Conservation (phyloP, 2,888 invertebrate genomes). For the Aplocera efformata region DNA sequence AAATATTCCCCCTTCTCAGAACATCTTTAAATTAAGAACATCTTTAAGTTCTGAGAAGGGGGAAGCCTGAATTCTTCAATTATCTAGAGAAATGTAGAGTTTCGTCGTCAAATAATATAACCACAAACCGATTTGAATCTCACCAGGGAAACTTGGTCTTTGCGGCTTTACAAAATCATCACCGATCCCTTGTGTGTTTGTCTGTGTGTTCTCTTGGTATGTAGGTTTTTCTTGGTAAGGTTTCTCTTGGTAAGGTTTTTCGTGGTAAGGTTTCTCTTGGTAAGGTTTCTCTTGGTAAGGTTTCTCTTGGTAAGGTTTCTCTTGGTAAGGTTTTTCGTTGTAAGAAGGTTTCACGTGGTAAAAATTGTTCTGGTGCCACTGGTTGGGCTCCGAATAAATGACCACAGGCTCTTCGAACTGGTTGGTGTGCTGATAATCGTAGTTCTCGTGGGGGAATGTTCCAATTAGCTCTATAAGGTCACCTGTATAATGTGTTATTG, state of each 20-base stretch:
- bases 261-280: slow-evolving; percentile 34
- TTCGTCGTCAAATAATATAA: slow-evolving; percentile 33
- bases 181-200: slow-evolving; percentile 42
- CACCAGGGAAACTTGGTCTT: slow-evolving; percentile 71
- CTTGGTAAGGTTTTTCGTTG: slow-evolving; percentile 47
- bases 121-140: slow-evolving; percentile 40
- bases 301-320: slow-evolving; percentile 8
- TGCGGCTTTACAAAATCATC: slow-evolving; percentile 72
- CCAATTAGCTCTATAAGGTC: slow-evolving; percentile 76
- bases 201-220: slow-evolving; percentile 20
- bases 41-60: too few species aligned
- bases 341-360: slow-evolving; percentile 76
- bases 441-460: slow-evolving; percentile 68
- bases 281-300: slow-evolving; percentile 41
- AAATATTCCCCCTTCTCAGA: too few species aligned
- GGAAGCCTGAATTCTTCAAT: too few species aligned
- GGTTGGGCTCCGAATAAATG: slow-evolving; percentile 65
- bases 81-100: slow-evolving; percentile 28
- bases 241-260: slow-evolving; percentile 41
- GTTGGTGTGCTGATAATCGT: slow-evolving; percentile 63
- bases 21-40: too few species aligned
- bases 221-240: slow-evolving; percentile 22
- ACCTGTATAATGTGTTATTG: slow-evolving; percentile 59
- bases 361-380: slow-evolving; percentile 48
- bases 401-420: slow-evolving; percentile 73